phyloP scores from a whole-genome alignment of 2,888 invertebrate genomes.

The Acanthosepion esculentum region DNA sequence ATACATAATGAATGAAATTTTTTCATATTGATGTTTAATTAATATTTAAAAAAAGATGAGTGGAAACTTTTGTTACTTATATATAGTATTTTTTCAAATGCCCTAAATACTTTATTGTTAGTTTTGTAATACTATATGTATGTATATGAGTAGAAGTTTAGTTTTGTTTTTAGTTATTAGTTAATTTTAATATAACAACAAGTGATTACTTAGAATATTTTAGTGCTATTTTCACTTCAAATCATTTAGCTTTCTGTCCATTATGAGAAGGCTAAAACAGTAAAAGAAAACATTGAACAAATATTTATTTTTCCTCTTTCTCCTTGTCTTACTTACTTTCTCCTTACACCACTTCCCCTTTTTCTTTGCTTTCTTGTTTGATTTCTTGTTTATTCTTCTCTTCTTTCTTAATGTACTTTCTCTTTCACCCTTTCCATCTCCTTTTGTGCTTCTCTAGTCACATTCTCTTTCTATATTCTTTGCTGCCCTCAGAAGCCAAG shows the following conservation, averaged over 20 bases:
- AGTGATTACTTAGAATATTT: neutral
- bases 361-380: neutral
- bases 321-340: no score
- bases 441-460: neutral
- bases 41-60: no score
- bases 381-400: neutral
- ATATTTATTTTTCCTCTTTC: no score
- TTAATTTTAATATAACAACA: neutral
- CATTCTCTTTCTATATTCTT: neutral
- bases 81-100: no score
- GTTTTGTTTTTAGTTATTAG: no score
- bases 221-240: neutral
- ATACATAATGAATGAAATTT: no score
- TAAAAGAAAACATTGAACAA: neutral
- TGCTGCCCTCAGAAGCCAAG: neutral
- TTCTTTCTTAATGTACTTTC: neutral
- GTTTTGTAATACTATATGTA: no score
- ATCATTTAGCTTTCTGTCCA: neutral
- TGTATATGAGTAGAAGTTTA: no score
- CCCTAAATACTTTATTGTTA: no score
- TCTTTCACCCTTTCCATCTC: neutral
- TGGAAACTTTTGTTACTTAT: no score
- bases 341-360: neutral
- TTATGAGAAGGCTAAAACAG: neutral
- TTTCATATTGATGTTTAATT: no score